Evolutionary conservation across 1,140 invertebrate species (phyloP).

Genomic region (Zaprionus lachaisei): DNA sequence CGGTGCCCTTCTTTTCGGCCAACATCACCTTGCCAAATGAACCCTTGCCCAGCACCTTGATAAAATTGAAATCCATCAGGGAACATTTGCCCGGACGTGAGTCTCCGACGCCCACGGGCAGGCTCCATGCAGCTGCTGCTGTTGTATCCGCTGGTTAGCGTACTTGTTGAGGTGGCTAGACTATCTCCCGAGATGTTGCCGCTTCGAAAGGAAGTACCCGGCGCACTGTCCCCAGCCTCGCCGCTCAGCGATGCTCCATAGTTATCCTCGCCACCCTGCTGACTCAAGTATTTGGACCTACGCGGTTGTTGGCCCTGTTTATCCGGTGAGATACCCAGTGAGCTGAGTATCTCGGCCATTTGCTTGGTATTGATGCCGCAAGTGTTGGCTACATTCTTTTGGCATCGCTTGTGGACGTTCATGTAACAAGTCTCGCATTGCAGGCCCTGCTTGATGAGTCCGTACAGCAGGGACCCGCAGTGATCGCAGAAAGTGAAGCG

Average conservation of each 20-base stretch:
- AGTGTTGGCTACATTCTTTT: conserved; percentile 99
- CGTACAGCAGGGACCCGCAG: conserved; percentile 96
- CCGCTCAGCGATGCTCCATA: conserved; percentile 78
- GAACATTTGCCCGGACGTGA: conserved; percentile 87
- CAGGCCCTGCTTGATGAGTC: conserved; percentile 97
- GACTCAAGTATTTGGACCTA: conserved; percentile 88
- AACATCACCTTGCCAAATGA: conserved; percentile 99
- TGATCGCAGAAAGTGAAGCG: conserved; percentile 99
- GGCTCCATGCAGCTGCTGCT: conserved; percentile 71
- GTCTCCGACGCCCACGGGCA: conserved; percentile 65
- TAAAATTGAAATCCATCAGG: conserved; percentile 96
- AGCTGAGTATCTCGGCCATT: conserved; percentile 96
- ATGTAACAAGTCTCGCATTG: conserved; percentile 99
- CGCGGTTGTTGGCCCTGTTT: conserved; percentile 89
- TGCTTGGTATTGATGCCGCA: conserved; percentile 99
- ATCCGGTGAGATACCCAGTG: conserved; percentile 96
- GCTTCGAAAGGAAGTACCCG: conserved; percentile 74
- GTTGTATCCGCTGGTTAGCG: conserved; percentile 74
- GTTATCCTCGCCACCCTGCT: conserved; percentile 85
- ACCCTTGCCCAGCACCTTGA: conserved; percentile 99
- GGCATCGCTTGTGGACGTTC: conserved; percentile 99
- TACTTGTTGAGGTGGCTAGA: conserved; percentile 64
- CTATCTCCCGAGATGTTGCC: conserved; percentile 66
- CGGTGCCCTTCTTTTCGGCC: conserved; percentile 96
- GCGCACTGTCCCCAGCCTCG: conserved; percentile 57